Percentiles rank a stretch among this genome's conserved stretches.
Conservation (phyloP, 1,140 invertebrate species). For the Cotesia chilonis region DNA sequence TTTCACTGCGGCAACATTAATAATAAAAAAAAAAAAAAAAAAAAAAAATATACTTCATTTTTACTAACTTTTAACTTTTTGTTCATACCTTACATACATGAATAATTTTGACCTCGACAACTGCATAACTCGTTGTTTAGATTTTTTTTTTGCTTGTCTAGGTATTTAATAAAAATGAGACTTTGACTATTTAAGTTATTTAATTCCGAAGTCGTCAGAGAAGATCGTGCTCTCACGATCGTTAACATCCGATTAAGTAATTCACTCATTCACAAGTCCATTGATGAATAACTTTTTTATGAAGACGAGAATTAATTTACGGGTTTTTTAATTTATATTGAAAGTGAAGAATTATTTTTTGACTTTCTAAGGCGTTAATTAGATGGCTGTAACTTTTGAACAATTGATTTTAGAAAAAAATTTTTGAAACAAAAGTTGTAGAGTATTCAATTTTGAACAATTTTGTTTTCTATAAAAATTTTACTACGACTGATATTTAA, state of each 20-base stretch:
- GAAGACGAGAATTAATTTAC: not conserved
- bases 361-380: too few species aligned
- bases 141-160: too few species aligned
- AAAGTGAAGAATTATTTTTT: too few species aligned
- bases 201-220: not conserved
- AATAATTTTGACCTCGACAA: conserved; percentile 24
- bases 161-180: too few species aligned
- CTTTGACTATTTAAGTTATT: not conserved
- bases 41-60: not conserved
- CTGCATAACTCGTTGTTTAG: conserved; percentile 7
- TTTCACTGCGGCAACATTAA: not conserved
- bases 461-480: too few species aligned
- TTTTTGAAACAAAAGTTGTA: too few species aligned
- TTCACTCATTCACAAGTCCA: conserved; percentile 1
- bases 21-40: not conserved
- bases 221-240: not conserved
- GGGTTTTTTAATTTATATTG: too few species aligned
- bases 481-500: too few species aligned
- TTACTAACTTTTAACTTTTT: not conserved
- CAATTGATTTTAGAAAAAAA: too few species aligned
- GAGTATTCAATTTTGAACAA: too few species aligned
- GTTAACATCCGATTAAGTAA: conserved; percentile 1
- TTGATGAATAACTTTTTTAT: not conserved
- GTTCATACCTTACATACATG: not conserved
- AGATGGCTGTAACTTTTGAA: too few species aligned